phyloP scores from a whole-genome alignment of 2,888 invertebrate genomes.

The Hymenopus coronatus region DNA sequence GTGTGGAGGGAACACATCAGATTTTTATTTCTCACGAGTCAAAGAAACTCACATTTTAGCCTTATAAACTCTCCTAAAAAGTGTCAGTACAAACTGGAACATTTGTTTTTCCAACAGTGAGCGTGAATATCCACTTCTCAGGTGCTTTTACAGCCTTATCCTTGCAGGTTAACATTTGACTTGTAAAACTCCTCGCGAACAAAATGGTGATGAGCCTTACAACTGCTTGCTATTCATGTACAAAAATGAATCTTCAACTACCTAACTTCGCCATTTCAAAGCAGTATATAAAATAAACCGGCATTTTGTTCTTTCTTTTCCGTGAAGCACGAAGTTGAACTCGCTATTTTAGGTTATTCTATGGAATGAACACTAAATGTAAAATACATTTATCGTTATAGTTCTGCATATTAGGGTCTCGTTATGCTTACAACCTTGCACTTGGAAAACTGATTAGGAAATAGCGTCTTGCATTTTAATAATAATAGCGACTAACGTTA shows the following conservation, averaged over 20 bases:
- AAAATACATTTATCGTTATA: background rate
- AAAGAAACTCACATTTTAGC: too few relatives aligned
- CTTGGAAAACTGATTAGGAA: too few relatives aligned
- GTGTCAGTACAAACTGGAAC: background rate
- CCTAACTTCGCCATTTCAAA: background rate
- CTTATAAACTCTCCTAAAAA: background rate
- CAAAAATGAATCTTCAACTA: background rate
- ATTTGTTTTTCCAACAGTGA: background rate
- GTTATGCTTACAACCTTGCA: too few relatives aligned
- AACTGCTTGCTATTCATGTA: background rate
- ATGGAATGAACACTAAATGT: background rate
- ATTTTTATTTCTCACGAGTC: too few relatives aligned
- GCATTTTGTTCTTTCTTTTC: background rate
- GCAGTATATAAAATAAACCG: background rate
- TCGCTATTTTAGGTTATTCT: background rate
- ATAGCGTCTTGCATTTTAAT: too few relatives aligned
- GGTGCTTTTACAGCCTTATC: background rate
- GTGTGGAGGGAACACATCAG: too few relatives aligned
- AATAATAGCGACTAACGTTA: too few relatives aligned
- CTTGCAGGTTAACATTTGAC: background rate
- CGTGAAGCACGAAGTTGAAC: background rate
- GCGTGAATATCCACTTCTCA: background rate
- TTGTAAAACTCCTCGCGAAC: background rate
- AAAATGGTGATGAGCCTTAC: background rate
- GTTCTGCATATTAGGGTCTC: background rate